Conservation (phyloP, 2,113 vertebrate species). For the Egretta garzetta region DNA sequence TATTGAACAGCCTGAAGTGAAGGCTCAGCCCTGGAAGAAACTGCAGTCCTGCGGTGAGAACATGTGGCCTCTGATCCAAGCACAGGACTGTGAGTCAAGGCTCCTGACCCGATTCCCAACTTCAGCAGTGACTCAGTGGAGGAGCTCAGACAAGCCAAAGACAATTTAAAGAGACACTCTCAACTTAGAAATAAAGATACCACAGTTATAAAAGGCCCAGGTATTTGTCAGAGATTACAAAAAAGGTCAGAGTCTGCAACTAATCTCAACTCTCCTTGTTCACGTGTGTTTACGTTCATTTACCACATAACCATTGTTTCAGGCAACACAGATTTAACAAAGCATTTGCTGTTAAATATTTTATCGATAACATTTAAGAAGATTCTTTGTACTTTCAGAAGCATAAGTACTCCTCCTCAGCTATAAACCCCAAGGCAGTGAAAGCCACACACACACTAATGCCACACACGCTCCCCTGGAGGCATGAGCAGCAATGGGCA, state of each 20-base stretch:
- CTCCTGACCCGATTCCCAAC: neutral
- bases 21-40: neutral
- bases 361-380: neutral
- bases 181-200: neutral
- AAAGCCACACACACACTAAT: neutral
- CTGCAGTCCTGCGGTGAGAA: neutral
- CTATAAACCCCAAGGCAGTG: neutral
- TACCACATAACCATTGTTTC: neutral
- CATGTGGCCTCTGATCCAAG: neutral
- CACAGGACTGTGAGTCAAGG: neutral
- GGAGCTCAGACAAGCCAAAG: neutral
- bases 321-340: neutral
- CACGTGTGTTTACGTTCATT: neutral
- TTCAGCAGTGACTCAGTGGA: neutral
- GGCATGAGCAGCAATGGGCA: neutral
- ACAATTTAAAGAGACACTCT: neutral
- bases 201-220: neutral
- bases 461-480: fast-evolving
- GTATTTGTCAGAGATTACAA: neutral
- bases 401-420: neutral
- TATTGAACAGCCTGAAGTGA: neutral
- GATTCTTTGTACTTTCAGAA: neutral
- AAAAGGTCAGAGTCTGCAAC: neutral
- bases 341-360: neutral
- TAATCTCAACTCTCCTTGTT: neutral